Base-by-base conservation (phyloP, 2,888 invertebrate genomes). In the Lithophane socia region DNA sequence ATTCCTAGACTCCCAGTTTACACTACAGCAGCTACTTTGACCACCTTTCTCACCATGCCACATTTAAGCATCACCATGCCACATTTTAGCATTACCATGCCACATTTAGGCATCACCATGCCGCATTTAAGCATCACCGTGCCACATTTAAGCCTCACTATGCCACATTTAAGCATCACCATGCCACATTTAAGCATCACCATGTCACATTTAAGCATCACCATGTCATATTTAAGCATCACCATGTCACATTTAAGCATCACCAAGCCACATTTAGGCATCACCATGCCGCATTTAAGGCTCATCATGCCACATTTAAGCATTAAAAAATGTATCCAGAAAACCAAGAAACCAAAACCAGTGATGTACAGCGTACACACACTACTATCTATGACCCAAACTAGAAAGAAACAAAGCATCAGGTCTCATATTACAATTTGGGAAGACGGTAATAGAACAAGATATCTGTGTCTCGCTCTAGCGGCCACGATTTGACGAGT, bases 401-500 rank as follows among this genome's bases (percentile, higher is more conserved):
- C 80, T 75, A 78, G 71, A 77, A 89, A 87, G 76, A 81, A 89
- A 89, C 88, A 88, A 89, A 90, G 80, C 83, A 80, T 83, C 79
- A 78, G 74, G n/a, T 58, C 80, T 93, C 90, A 73, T 72, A 82
- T 93, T 92, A 90, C 92, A 88, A 85, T 90, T 91, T 87, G 79
- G 83, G 85, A 83, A 86, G 88, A 92, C 90, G 80, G 83, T 90
- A 90, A 91, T 92, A 90, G 86, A 89, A 90, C 87, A 72, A 82
- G 85, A 89, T 87, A 84, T 82, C 77, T 80, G 76, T 82, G 85
- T 88, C 88, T 86, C 86, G 82, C 83, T 90, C 86, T 84, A 78
- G 73, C 84, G 73, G 75, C 86, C 82, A 86, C 80, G 86, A 90
- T 92, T 90, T 92, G 90, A 92, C 87, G 89, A 88, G 90, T 92